Base-by-base conservation (phyloP, 2,113 vertebrate genomes). In the Strix uralensis region DNA sequence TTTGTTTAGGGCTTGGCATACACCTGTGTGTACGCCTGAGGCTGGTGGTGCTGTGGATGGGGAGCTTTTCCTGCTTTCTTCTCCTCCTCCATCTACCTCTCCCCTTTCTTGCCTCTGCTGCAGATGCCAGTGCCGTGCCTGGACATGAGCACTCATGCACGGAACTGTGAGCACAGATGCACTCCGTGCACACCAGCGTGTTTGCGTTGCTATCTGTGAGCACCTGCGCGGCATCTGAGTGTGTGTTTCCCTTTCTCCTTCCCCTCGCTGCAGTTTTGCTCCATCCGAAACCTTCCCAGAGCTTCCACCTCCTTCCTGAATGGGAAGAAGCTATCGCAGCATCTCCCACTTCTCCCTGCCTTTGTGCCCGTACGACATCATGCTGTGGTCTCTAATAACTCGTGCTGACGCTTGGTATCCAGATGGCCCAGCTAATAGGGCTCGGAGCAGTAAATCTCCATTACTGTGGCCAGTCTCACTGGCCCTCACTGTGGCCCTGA, bases 361-460 rank as follows among this genome's bases (percentile, higher is more conserved):
- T 51, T 77, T 72, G 51, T 92, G 88, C 81, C 75, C 22, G 4
- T 46, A 29, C 9, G 42, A 7, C 17, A 42, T 55, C 88, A 74
- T 63, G 34, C 46, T 84, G 83, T 75, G 92, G 86, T 77, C 90
- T 96, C 85, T 51, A 30, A 51, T 55, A 89, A 49, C 86, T 65
- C 13, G 20, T 77, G 92, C 81, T 92, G 93, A 27, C 3, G 42
- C 42, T 86, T 84, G 78, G 88, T 94, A 73, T 97, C 96, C 97
- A 96, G 98, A 88, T 96, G 96, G 97, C 84, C 77, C 81, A 44
- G 93, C 91, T 94, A 88, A 89, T 80, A 77, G 80, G 29, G 23
- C 92, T 97, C 4, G 49, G 40, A 92, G 94, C 89, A 36, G 73
- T 97, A 96, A 95, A 96, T 97, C 97, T 95, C 95, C 32, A 3